A percentile compares a stretch with the other conserved stretches of the same genome.
Conservation (phyloP, 2,888 invertebrate genomes). For the Synergus itoensis region DNA sequence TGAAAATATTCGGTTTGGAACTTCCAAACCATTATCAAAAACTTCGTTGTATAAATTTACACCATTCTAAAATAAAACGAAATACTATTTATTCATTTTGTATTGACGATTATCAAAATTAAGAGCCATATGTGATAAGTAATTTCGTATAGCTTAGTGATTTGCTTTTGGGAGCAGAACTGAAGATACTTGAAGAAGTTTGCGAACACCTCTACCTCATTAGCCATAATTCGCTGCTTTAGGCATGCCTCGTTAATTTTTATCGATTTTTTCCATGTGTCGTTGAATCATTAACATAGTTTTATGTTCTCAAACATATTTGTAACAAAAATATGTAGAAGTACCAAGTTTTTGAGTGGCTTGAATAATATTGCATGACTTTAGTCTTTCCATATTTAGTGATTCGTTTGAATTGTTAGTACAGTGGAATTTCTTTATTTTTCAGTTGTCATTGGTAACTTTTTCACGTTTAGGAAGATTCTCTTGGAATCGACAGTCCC, state of each 20-base stretch:
- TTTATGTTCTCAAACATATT: background rate
- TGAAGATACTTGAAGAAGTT: slow-evolving; percentile 52
- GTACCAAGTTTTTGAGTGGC: too few species aligned
- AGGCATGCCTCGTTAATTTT: slow-evolving; percentile 51
- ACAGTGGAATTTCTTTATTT: too few species aligned
- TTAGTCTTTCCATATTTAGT: too few species aligned
- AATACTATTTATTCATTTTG: too few species aligned
- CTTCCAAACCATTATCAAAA: background rate
- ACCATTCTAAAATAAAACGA: too few species aligned
- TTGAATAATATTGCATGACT: too few species aligned
- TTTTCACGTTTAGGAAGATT: slow-evolving; percentile 10
- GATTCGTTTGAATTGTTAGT: too few species aligned
- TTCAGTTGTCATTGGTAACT: background rate
- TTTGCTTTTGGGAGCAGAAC: slow-evolving; percentile 59
- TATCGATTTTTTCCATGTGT: slow-evolving; percentile 40
- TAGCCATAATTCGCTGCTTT: slow-evolving; percentile 53
- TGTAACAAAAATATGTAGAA: too few species aligned
- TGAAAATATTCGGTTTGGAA: background rate
- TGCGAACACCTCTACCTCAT: slow-evolving; percentile 48
- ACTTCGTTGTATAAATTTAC: background rate
- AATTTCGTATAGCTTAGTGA: slow-evolving; percentile 41
- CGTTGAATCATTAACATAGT: slow-evolving; percentile 14
- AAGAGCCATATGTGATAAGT: background rate
- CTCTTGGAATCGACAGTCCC: slow-evolving; percentile 9
- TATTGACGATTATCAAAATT: background rate